Evolutionary conservation across 2,113 vertebrate genomes (phyloP).

Genomic region (Mesocricetus auratus): DNA sequence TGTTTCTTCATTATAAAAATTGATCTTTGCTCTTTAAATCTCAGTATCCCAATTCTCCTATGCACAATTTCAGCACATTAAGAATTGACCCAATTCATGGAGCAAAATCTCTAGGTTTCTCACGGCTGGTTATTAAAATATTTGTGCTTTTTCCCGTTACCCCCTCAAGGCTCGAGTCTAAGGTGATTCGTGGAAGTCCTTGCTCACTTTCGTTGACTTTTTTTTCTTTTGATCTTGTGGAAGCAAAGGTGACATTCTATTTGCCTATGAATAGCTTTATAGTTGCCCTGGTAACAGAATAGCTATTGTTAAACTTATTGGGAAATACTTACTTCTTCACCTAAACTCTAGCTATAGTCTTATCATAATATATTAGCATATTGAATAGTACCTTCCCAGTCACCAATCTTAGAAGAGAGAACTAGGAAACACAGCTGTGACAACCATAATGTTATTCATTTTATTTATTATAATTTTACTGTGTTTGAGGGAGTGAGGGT

Average conservation of each 20-base stretch:
- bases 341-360: not conserved
- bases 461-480: not conserved
- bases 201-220: not conserved
- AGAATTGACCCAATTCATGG: not conserved
- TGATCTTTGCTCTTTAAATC: not conserved
- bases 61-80: not conserved
- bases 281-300: not conserved
- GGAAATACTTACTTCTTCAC: not conserved
- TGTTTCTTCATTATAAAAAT: constrained; percentile 17
- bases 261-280: not conserved
- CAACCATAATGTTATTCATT: not conserved
- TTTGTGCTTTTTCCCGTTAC: not conserved
- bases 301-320: not conserved
- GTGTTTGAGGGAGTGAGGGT: too few species aligned
- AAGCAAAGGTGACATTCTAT: not conserved
- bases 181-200: not conserved
- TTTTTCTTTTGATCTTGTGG: not conserved
- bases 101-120: not conserved
- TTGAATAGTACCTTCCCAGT: not conserved
- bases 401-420: not conserved
- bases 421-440: not conserved
- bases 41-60: not conserved
- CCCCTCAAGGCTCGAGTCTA: not conserved
- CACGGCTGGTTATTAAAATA: not conserved
- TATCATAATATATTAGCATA: not conserved